Evolutionary conservation across 2,888 invertebrate species (phyloP), one percentile per base, ranked within the genome.

Genomic region (Cryptus viduatorius): DNA sequence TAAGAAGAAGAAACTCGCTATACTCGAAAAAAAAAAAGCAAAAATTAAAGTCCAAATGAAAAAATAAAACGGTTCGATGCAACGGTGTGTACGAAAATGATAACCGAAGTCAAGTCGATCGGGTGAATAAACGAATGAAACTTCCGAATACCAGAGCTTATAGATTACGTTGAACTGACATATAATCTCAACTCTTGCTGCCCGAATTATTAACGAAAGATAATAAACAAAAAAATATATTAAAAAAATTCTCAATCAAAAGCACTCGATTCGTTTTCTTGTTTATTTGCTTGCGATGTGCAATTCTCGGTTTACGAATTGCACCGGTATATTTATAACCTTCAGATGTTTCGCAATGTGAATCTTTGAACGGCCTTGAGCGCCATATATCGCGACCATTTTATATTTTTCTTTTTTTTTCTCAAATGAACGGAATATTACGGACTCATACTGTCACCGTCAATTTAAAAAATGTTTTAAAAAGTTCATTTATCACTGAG

Each of bases 61-160:
- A 61, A 14, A 61, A 12, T 4, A 29, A 29, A 31, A 59, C 14
- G 29, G 24, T 24, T 29, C 12, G 14, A 29, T 3, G 59, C 14
- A 29, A 59, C 24, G 29, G 14, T 4, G 14, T 29, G 29, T 29
- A 19, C 19, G 59, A 59, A 59, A 29, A 59, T 14, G 29, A 10
- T 8, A 29, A 24, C 12, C 10, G 24, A 56, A 59, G 29, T 59
- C 19, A 24, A 59, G 24, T 59, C 59, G 59, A 24, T 29, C 12
- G 14, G 29, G 24, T 61, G 5, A 37, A 8, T 61, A 12, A 29
- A 61, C 4, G 14, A 61, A 5, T 14, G 7, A 61, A n/a, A 61
- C 61, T 61, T 61, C 14, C 61, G 29, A 61, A 31, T n/a, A 61
- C 31, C 31, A 56, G 61, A 61, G 61, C 61, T 61, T 61, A 61